Conservation (phyloP, 1,140 invertebrate genomes). For the Pseudomyrmex concolor region DNA sequence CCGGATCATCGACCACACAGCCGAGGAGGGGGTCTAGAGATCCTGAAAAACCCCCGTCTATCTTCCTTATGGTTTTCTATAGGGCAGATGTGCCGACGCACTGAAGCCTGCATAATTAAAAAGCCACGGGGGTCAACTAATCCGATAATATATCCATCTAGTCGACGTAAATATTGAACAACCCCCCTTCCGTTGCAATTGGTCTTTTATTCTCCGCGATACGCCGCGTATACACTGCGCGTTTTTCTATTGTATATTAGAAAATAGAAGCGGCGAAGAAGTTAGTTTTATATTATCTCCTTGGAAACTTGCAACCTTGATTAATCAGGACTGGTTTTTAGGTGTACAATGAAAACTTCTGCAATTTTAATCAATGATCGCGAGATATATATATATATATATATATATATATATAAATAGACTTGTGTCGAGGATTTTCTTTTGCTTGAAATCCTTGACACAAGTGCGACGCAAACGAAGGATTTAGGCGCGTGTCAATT, state of each 20-base stretch:
- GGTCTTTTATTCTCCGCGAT: too few relatives aligned
- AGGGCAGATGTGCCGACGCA: constrained; percentile 82
- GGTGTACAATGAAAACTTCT: not conserved
- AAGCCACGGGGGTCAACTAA: constrained; percentile 84
- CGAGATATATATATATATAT: not conserved
- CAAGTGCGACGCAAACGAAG: not conserved
- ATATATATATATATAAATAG: not conserved
- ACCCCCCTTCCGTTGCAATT: too few relatives aligned
- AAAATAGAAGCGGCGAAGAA: too few relatives aligned
- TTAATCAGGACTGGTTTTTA: too few relatives aligned
- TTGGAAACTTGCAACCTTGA: too few relatives aligned
- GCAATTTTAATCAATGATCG: not conserved
- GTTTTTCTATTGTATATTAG: too few relatives aligned
- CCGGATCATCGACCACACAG: not conserved
- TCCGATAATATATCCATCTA: constrained; percentile 82
- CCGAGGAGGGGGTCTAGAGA: not conserved
- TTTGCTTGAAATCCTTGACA: not conserved
- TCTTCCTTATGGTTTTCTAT: constrained; percentile 53
- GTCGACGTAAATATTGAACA: constrained; percentile 78
- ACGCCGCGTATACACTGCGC: too few relatives aligned
- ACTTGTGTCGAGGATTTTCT: not conserved
- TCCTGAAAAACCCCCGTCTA: too few relatives aligned
- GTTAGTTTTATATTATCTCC: too few relatives aligned
- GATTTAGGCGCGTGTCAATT: not conserved
- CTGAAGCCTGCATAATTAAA: constrained; percentile 80